A percentile compares a stretch with the other conserved stretches of the same genome.
Conservation (phyloP, 30 jellyfish, hydroid and myxozoan species). For the Aurelia sp. region DNA sequence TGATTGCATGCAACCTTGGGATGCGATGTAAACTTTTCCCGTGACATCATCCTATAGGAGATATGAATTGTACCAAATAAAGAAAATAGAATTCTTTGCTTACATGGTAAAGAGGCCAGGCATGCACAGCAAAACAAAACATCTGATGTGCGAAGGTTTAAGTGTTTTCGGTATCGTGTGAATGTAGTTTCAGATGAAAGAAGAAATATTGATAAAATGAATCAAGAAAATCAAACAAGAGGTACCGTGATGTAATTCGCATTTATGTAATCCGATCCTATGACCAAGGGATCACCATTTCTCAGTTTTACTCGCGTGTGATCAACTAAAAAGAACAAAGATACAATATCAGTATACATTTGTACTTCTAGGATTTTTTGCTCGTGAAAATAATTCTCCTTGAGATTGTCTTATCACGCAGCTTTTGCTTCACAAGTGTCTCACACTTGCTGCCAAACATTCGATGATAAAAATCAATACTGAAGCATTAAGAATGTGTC, state of each 20-base stretch:
- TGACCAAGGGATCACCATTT: slow-evolving; percentile 67
- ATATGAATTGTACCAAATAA: neutral
- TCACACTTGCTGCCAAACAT: too few species aligned
- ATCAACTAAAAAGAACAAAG: slow-evolving; percentile 69
- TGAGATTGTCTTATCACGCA: too few species aligned
- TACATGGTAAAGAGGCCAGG: neutral
- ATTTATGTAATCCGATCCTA: slow-evolving; percentile 94
- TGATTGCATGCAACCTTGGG: slow-evolving; percentile 94
- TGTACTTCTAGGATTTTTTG: too few species aligned
- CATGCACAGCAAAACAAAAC: too few species aligned
- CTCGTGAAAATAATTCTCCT: too few species aligned
- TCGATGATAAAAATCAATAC: too few species aligned
- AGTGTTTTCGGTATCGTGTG: too few species aligned
- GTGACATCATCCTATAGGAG: slow-evolving; percentile 82
- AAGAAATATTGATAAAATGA: too few species aligned
- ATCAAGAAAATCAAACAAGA: neutral
- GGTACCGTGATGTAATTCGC: slow-evolving; percentile 87
- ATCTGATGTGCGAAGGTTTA: too few species aligned
- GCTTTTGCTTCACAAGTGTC: too few species aligned
- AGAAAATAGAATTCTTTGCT: neutral
- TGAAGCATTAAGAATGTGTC: too few species aligned
- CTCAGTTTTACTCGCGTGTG: slow-evolving; percentile 82
- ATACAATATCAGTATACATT: neutral
- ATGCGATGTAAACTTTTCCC: slow-evolving; percentile 84
- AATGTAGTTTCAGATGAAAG: too few species aligned